phyloP scores from a whole-genome alignment of 2,888 invertebrate species.

The Acleris sparsana region DNA sequence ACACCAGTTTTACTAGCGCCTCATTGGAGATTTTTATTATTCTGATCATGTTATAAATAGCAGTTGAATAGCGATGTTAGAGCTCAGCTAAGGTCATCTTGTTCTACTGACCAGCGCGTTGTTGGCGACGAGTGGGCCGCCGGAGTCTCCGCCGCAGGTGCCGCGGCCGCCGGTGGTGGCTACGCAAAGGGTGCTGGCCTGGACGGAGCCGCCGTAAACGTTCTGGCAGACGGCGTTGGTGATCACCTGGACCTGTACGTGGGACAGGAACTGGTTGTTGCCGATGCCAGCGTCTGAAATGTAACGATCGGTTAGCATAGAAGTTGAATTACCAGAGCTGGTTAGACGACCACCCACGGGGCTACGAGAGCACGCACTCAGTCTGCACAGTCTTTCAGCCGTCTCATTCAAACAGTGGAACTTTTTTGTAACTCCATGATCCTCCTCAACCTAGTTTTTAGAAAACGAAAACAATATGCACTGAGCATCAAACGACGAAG shows the following conservation, averaged over 20 bases:
- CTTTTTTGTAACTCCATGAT: too few relatives aligned
- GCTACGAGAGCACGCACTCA: too few relatives aligned
- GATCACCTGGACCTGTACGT: constrained; percentile 56
- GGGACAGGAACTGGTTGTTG: constrained; percentile 53
- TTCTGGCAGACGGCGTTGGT: constrained; percentile 40
- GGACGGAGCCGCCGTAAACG: neutral
- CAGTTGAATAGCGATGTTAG: neutral
- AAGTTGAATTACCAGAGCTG: neutral
- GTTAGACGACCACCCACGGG: too few relatives aligned
- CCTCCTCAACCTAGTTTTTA: too few relatives aligned
- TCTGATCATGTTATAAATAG: neutral
- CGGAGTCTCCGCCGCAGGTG: constrained; percentile 41
- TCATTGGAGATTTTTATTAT: too few relatives aligned
- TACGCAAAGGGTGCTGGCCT: constrained; percentile 31
- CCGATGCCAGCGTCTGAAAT: constrained; percentile 43
- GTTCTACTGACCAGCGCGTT: constrained; percentile 15
- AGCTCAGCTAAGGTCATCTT: neutral
- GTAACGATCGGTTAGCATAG: neutral
- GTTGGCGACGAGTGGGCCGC: constrained; percentile 33
- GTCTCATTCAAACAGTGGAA: too few relatives aligned
- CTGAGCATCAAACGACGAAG: too few relatives aligned
- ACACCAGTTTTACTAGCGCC: too few relatives aligned
- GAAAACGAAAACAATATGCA: too few relatives aligned
- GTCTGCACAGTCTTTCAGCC: too few relatives aligned
- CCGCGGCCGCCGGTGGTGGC: constrained; percentile 33